Evolutionary conservation across 2,797 vertebrate species (phyloP), one percentile per base, ranked within the genome.

Genomic region (Poeciliopsis presidionis): DNA sequence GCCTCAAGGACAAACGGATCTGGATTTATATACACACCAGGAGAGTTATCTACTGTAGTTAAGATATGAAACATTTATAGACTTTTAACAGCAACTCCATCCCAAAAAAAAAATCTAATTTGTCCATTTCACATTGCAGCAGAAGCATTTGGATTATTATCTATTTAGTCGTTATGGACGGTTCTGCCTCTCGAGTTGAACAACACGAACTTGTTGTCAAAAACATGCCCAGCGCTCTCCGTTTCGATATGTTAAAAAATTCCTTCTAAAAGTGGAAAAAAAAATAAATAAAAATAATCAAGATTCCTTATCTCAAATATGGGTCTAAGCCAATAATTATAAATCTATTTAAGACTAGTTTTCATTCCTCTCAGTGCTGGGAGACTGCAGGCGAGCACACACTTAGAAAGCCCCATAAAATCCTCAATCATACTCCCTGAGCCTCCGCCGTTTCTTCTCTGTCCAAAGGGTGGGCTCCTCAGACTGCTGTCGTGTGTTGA

Each of bases 401-500:
- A 8, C 22, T 41, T 30, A 80, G 65, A 88, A 83, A 87, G 72
- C 72, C 59, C 30, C 69, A 78, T 76, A 46, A 81, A 84, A 78
- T 82, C 81, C 71, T 82, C 79, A 79, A 55, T 87, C 80, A 79
- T 84, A 81, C 82, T 74, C 83, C 55, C 69, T 74, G 71, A 81
- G 82, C 79, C 70, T 45, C 43, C n/a, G 78, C 82, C 71, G 73
- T 83, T 83, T 81, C 75, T 73, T 13, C 71, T 76, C 74, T 6
- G 43, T 59, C 59, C 83, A 80, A 78, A 81, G 69, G 82, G 74
- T 71, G 77, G 74, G 41, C 81, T 74, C 75, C 57, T 76, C 71
- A 18, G 30, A 77, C 74, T 81, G 82, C 79, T 22, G 28, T 41
- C 74, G 76, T 75, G 86, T 83, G 78, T 87, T 79, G 79, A 82